These are phyloP conservation scores for Hassar affinis DNA, from an alignment of 2,113 vertebrate genomes.

Conservation along the genomic window DNA sequence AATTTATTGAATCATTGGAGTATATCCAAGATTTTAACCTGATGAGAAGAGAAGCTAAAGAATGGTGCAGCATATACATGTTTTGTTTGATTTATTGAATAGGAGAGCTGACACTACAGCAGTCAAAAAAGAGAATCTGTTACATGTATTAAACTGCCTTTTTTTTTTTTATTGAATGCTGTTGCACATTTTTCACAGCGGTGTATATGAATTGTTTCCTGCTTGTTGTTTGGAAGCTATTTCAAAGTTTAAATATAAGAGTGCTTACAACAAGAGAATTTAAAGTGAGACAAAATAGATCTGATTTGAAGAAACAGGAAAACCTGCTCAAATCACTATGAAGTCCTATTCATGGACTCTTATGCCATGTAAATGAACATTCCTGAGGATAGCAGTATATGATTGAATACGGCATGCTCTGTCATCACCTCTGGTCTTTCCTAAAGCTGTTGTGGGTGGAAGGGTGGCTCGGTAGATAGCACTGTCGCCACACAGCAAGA, in stretches of 20 bases:
- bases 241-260: background rate
- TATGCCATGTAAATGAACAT: background rate
- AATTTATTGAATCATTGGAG: background rate
- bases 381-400: background rate
- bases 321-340: background rate
- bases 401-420: background rate
- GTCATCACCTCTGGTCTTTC: background rate
- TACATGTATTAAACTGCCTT: constrained; percentile 18
- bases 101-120: background rate
- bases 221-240: background rate
- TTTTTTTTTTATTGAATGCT: constrained; percentile 16
- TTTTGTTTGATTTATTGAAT: constrained; percentile 8
- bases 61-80: background rate
- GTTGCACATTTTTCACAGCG: constrained; percentile 30
- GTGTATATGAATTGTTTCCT: background rate
- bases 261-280: background rate
- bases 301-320: background rate
- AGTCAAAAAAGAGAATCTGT: constrained; percentile 2
- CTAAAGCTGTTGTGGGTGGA: background rate
- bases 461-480: too few species aligned
- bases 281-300: constrained; percentile 21
- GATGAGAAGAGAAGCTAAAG: background rate
- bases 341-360: background rate
- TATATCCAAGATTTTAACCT: background rate
- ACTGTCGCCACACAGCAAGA: too few species aligned